Conservation (phyloP, 2,888 invertebrate species). For the Eulithis prunata region DNA sequence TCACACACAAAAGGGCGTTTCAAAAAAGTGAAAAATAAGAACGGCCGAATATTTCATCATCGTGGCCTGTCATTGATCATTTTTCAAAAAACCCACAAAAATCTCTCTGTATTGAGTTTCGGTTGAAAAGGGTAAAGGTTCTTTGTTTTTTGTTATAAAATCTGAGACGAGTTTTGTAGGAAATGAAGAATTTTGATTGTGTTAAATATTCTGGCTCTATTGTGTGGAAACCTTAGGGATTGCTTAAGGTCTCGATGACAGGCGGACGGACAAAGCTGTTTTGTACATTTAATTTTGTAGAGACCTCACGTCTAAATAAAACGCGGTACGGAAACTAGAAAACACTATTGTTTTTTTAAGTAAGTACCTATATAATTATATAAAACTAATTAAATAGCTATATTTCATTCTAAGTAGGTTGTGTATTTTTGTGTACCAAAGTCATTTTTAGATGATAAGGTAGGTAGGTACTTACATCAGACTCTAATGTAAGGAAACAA, state of each 20-base stretch:
- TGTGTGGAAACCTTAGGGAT: slow-evolving; percentile 12
- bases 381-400: too few species aligned
- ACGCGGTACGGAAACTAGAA: not conserved
- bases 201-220: slow-evolving; percentile 32
- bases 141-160: slow-evolving; percentile 42
- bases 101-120: slow-evolving; percentile 67
- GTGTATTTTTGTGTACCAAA: too few species aligned
- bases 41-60: slow-evolving; percentile 72
- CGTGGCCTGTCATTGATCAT: slow-evolving; percentile 81
- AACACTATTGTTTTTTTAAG: not conserved
- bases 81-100: slow-evolving; percentile 77
- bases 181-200: slow-evolving; percentile 39
- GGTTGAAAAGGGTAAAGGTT: slow-evolving; percentile 57
- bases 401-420: too few species aligned
- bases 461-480: too few species aligned
- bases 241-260: slow-evolving; percentile 19
- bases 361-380: too few species aligned
- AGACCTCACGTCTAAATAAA: slow-evolving; percentile 4
- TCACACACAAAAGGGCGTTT: slow-evolving; percentile 63
- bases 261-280: slow-evolving; percentile 10
- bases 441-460: too few species aligned
- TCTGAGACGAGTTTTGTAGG: slow-evolving; percentile 38
- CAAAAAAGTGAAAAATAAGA: slow-evolving; percentile 46
- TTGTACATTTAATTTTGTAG: slow-evolving; percentile 1
- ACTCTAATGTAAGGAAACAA: too few species aligned